Evolutionary conservation across 2,113 vertebrate species (phyloP), one percentile per base, ranked within the genome.

Genomic region (Sphyrna mokarran): DNA sequence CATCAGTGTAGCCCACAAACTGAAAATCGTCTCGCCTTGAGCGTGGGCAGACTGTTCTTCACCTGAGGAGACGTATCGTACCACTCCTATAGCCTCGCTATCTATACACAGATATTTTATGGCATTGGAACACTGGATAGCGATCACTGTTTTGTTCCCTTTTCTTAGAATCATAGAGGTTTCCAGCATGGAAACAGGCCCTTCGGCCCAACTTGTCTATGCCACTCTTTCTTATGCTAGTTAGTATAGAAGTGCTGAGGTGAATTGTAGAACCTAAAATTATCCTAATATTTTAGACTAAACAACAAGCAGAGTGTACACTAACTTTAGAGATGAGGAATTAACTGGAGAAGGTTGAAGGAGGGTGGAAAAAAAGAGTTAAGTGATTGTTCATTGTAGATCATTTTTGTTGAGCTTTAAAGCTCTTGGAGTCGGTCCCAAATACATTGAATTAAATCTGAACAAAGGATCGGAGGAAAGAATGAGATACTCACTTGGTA

Each of bases 391-490:
- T 66, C 89, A 20, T 93, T 63, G 89, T n/a, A 66, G 61, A 66
- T 66, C n/a, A 23, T 66, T 93, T 37, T 66, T 93, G 89, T 22
- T 66, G 61, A 37, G 61, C 66, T 93, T 37, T 93, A 66, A 63
- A 93, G 14, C 8, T 93, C 89, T 93, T 93, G 89, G 89, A 93
- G n/a, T 40, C 61, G 7, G 63, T 66, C 89, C 89, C 61, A 93
- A 93, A 93, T 93, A 93, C 16, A 93, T 93, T 93, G 89, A 93
- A 93, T 93, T 93, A 93, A 63, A 66, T 37, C 61, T 66, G 61
- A 93, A 93, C 89, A 93, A 93, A 93, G 89, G 89, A 93, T 93
- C 14, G 89, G 89, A 93, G 61, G 14, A 93, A 1, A 93, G 89
- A 93, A 93, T 93, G 89, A 93, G 89, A 93, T 93, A 93, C 89